phyloP scores from a whole-genome alignment of 64 coral and sea anemone species.

The Dendrophyllia cribrosa region DNA sequence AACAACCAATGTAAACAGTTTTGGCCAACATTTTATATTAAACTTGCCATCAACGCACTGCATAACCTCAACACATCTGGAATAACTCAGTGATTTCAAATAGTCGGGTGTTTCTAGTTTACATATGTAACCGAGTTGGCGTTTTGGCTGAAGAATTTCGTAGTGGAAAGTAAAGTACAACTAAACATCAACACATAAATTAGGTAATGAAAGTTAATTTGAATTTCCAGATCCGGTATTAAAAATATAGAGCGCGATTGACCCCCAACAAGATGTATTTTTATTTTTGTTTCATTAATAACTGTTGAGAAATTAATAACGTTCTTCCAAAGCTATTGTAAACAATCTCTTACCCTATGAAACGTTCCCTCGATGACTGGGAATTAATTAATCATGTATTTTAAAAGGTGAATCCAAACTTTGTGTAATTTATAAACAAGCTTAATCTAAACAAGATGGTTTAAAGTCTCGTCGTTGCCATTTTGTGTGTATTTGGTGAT shows the following conservation, averaged over 20 bases:
- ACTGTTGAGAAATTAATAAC: not conserved
- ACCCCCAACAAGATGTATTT: not conserved
- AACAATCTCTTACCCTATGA: not conserved
- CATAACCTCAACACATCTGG: not conserved
- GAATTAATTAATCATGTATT: not conserved
- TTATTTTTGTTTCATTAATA: not conserved
- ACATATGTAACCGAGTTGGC: not conserved
- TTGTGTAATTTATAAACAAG: not conserved
- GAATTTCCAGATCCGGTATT: not conserved
- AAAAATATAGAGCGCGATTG: not conserved
- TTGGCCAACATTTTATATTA: too few species aligned
- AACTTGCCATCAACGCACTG: not conserved
- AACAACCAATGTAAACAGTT: not conserved
- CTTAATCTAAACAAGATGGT: constrained; percentile 1
- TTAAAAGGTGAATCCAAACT: too few species aligned
- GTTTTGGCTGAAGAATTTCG: not conserved
- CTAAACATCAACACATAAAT: not conserved
- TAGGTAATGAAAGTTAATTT: not conserved
- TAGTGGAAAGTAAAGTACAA: not conserved
- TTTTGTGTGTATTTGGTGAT: constrained; percentile 7
- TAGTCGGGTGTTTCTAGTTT: not conserved
- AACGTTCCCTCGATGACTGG: not conserved
- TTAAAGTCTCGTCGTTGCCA: not conserved
- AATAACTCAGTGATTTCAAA: not conserved
- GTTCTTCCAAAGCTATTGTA: not conserved